Conservation (phyloP, 2,888 invertebrate species). For the Branchellion lobata region DNA sequence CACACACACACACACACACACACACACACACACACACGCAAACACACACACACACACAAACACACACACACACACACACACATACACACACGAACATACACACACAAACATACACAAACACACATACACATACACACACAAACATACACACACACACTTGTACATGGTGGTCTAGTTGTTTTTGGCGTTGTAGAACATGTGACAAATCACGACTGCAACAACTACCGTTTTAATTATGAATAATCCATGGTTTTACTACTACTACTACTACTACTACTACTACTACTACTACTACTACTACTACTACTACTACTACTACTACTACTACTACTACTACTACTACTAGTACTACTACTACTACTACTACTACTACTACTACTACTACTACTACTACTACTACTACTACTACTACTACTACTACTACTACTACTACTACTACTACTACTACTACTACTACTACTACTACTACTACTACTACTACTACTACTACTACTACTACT, state of each 20-base stretch:
- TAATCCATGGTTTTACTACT: not conserved
- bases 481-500: not conserved
- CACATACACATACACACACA: too few species aligned
- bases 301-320: conserved; percentile 31
- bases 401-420: conserved; percentile 40
- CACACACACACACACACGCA: too few species aligned
- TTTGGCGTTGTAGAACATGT: too few species aligned
- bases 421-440: conserved; percentile 29
- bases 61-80: too few species aligned
- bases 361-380: conserved; percentile 24
- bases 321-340: conserved; percentile 24
- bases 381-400: conserved; percentile 20
- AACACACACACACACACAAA: too few species aligned
- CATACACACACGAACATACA: too few species aligned
- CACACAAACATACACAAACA: too few species aligned
- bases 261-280: conserved; percentile 33
- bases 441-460: conserved; percentile 31
- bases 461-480: conserved; percentile 34
- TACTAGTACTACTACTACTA: conserved; percentile 25
- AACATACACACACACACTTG: too few species aligned
- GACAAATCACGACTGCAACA: too few species aligned
- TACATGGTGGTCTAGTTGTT: too few species aligned
- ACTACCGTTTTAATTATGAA: too few species aligned
- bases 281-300: conserved; percentile 32
- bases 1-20: too few species aligned